Conservation (phyloP, 2,113 vertebrate species). For the cat (Felis catus) region F.catus_Fca126_mat1.0 CM031419.1:196099501-196100000, state of each 20-base stretch:
- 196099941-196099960: not conserved
- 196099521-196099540: not conserved
- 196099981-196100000: slow-evolving; percentile 56
- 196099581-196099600: not conserved
- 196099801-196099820: not conserved
- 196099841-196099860: not conserved
- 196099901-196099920: slow-evolving; percentile 15
- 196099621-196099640: not conserved
- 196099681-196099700: not conserved
- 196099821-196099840: not conserved
- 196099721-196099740: not conserved
- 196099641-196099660: not conserved
- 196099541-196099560: not conserved
- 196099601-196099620: not conserved
- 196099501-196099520: not conserved
- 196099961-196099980: slow-evolving; percentile 30
- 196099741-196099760: not conserved
- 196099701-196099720: not conserved
- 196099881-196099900: not conserved
- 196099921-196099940: slow-evolving; percentile 23
- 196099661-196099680: not conserved
- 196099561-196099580: not conserved
- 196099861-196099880: not conserved
- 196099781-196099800: not conserved
- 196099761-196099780: not conserved